These are phyloP conservation scores for Sapayoa aenigma DNA, from an alignment of 2,113 vertebrate genomes.

Conservation along the genomic window DNA sequence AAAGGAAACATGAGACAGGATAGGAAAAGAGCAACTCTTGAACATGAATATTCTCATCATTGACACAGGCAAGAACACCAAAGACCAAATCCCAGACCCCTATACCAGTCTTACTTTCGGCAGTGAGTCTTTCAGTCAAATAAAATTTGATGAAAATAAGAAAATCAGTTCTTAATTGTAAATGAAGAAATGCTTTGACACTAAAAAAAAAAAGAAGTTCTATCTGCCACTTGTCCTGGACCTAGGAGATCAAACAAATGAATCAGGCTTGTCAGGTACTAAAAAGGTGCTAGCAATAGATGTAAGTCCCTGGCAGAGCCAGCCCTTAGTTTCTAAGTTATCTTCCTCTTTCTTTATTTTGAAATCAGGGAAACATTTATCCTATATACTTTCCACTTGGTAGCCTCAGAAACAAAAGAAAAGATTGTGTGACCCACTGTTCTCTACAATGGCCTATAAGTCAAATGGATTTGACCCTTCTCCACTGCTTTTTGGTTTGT, in stretches of 20 bases:
- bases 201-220: not conserved
- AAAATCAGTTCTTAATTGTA: not conserved
- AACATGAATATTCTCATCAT: not conserved
- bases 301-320: not conserved
- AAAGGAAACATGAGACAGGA: not conserved
- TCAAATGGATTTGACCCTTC: constrained; percentile 65
- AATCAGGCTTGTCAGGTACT: not conserved
- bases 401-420: constrained; percentile 40
- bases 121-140: not conserved
- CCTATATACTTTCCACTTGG: not conserved
- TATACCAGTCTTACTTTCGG: not conserved
- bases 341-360: not conserved
- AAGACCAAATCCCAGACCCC: fast-evolving
- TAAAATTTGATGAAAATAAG: not conserved
- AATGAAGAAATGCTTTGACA: not conserved
- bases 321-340: not conserved
- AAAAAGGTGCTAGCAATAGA: not conserved
- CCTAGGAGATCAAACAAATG: not conserved
- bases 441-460: constrained; percentile 16
- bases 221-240: not conserved
- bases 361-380: constrained; percentile 11
- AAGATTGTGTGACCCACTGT: constrained; percentile 24
- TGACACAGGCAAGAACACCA: not conserved
- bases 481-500: constrained; percentile 38
- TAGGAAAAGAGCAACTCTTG: not conserved